Evolutionary conservation across 2,113 vertebrate genomes (phyloP).

Genomic region (Ictalurus punctatus): DNA sequence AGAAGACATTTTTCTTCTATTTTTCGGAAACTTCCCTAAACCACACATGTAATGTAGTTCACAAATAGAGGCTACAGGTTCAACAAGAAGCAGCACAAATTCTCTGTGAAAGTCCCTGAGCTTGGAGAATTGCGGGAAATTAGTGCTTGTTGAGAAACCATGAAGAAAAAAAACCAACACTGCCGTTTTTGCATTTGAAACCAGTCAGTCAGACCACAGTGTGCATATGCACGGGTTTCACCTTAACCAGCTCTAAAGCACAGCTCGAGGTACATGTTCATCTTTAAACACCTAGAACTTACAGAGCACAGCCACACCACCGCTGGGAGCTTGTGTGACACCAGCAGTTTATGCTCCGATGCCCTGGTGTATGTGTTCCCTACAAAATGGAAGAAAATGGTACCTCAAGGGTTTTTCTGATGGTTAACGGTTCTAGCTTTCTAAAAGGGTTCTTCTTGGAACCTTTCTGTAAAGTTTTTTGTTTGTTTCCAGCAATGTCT

Average conservation of each 20-base stretch:
- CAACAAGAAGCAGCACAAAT: not conserved
- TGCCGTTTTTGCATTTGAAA: not conserved
- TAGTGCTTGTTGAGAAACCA: not conserved
- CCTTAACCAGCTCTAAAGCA: not conserved
- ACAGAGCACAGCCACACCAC: not conserved
- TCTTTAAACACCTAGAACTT: not conserved
- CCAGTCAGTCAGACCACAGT: not conserved
- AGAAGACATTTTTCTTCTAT: not conserved
- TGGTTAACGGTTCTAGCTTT: not conserved
- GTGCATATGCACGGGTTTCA: not conserved
- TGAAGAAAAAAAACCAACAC: not conserved
- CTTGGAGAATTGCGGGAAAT: not conserved
- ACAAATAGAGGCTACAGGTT: not conserved
- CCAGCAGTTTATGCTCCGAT: not conserved
- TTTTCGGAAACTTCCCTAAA: not conserved
- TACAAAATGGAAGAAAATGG: not conserved
- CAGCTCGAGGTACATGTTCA: not conserved
- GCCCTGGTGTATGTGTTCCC: not conserved
- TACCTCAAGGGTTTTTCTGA: not conserved
- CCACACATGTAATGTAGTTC: not conserved
- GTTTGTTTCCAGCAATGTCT: not conserved
- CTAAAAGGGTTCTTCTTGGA: not conserved
- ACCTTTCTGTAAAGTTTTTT: not conserved
- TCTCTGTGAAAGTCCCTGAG: not conserved
- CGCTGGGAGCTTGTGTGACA: not conserved